phyloP scores from a whole-genome alignment of 2,888 invertebrate species.

The Agelastica alni region DNA sequence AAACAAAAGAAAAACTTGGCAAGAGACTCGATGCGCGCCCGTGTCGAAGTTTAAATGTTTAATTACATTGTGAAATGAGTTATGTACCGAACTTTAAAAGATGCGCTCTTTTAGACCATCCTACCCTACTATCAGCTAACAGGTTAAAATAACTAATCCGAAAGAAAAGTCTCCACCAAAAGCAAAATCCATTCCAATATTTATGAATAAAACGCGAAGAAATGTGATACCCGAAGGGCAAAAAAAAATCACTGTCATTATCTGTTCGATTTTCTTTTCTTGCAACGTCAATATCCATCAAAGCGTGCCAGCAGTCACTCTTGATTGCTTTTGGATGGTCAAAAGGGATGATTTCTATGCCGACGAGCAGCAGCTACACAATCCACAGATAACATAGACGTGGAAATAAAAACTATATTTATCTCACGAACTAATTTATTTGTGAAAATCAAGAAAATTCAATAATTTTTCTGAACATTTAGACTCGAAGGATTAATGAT shows the following conservation, averaged over 20 bases:
- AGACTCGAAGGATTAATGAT: too few relatives aligned
- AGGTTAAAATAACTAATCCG: too few relatives aligned
- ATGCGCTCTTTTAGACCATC: too few relatives aligned
- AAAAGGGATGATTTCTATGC: slow-evolving; percentile 26
- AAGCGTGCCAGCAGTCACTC: slow-evolving; percentile 14
- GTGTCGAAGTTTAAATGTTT: not conserved
- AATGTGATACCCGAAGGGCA: slow-evolving; percentile 5
- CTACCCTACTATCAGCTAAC: too few relatives aligned
- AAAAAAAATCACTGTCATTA: slow-evolving; percentile 16
- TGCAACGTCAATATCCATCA: slow-evolving; percentile 14
- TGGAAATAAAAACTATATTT: too few relatives aligned
- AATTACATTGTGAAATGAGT: not conserved
- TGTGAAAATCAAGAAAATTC: too few relatives aligned
- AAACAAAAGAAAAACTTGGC: too few relatives aligned
- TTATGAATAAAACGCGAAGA: not conserved
- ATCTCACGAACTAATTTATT: too few relatives aligned
- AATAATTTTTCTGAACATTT: too few relatives aligned
- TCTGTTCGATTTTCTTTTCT: slow-evolving; percentile 15
- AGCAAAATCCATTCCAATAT: slow-evolving; percentile 3
- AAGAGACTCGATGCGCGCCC: too few relatives aligned
- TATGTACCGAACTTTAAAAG: too few relatives aligned
- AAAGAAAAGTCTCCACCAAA: not conserved
- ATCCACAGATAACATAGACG: too few relatives aligned
- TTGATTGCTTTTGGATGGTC: slow-evolving; percentile 24
- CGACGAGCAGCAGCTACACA: not conserved